Conservation (phyloP, 1,140 invertebrate genomes). For the Agrypnia vestita region DNA sequence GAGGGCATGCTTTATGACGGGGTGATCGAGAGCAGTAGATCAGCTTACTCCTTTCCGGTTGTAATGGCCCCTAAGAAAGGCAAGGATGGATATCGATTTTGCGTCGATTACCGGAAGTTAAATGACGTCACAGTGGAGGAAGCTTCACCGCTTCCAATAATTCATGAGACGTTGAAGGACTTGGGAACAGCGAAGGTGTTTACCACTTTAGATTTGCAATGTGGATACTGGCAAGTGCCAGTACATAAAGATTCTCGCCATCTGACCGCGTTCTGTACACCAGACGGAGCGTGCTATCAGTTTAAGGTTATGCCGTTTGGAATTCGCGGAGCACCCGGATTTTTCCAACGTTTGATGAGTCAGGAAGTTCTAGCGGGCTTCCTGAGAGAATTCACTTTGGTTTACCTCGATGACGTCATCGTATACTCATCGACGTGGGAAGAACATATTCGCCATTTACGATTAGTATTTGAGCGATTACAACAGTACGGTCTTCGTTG, state of each 20-base stretch:
- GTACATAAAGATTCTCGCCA: background rate
- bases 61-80: slow-evolving; percentile 24
- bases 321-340: background rate
- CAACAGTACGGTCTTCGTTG: background rate
- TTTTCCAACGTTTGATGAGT: background rate
- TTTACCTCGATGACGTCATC: slow-evolving; percentile 5
- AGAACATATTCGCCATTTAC: background rate
- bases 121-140: background rate
- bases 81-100: background rate
- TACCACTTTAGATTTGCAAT: background rate
- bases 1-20: slow-evolving; percentile 24
- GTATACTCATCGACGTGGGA: background rate
- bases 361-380: slow-evolving; percentile 13
- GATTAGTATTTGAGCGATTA: slow-evolving; percentile 10
- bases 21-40: slow-evolving; percentile 5
- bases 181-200: slow-evolving; percentile 3
- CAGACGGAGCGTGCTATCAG: slow-evolving; percentile 12
- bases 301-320: slow-evolving; percentile 29
- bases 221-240: slow-evolving; percentile 29
- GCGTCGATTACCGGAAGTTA: slow-evolving; percentile 9
- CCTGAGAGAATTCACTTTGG: slow-evolving; percentile 5
- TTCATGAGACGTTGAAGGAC: slow-evolving; percentile 31
- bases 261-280: slow-evolving; percentile 17
- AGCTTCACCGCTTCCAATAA: background rate
- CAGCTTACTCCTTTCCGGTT: slow-evolving; percentile 11